Percentiles rank a stretch among this genome's conserved stretches.
phyloP scores from a whole-genome alignment of 2,113 vertebrate genomes.

The Saccopteryx leptura region DNA sequence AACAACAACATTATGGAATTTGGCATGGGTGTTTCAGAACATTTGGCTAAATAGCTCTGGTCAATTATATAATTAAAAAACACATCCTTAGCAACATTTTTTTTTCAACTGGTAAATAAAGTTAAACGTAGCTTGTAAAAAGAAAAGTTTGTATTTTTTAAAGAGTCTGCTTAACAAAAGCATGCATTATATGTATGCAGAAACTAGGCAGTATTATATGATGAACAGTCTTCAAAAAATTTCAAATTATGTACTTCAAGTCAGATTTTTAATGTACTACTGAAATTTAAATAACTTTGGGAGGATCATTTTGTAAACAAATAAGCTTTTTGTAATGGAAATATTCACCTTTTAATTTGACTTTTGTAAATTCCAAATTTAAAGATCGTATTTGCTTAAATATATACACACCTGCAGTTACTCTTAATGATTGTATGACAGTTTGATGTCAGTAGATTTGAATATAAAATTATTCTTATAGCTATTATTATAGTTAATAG shows the following conservation, averaged over 20 bases:
- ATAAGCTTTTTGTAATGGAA: background rate
- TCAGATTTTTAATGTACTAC: background rate
- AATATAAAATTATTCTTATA: conserved; percentile 31
- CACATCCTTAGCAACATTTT: background rate
- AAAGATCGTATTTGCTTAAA: conserved; percentile 51
- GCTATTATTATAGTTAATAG: conserved; percentile 40
- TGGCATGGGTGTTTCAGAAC: background rate
- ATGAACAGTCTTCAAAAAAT: background rate
- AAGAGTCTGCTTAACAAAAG: conserved; percentile 46
- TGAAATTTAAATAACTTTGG: background rate
- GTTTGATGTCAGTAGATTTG: background rate
- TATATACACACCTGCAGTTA: conserved; percentile 19
- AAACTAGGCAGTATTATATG: background rate
- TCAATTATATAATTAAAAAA: background rate
- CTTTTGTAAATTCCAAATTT: conserved; percentile 36
- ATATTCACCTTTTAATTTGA: conserved; percentile 17
- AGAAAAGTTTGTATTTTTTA: background rate
- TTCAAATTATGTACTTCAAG: background rate
- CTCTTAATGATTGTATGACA: background rate
- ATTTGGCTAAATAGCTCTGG: background rate
- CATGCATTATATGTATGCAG: background rate
- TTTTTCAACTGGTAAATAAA: background rate
- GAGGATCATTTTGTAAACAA: background rate
- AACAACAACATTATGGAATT: background rate
- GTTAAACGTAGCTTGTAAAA: background rate